A percentile compares a stretch with the other conserved stretches of the same genome.
These are phyloP conservation scores for Gibbula magus DNA, from an alignment of 2,888 invertebrate genomes.

Conservation along the genomic window DNA sequence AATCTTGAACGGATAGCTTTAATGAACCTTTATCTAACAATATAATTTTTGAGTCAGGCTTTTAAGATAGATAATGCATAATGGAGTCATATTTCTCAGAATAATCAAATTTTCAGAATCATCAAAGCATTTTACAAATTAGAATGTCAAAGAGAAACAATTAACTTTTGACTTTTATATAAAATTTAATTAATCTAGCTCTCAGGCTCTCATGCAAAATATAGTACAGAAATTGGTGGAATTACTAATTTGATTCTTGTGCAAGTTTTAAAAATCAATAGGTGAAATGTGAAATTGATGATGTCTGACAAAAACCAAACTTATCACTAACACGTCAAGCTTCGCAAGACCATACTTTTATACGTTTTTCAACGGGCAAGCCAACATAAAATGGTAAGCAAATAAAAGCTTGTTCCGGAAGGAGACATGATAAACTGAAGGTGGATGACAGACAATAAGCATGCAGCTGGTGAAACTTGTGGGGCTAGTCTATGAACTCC, in stretches of 20 bases:
- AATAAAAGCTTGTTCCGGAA: too few relatives aligned
- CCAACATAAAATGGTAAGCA: too few relatives aligned
- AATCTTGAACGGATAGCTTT: too few relatives aligned
- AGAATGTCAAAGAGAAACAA: too few relatives aligned
- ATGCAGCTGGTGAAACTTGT: neutral
- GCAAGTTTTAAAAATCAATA: neutral
- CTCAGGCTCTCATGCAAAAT: neutral
- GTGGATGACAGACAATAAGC: neutral
- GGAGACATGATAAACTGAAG: neutral
- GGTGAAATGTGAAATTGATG: neutral
- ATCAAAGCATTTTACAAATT: too few relatives aligned
- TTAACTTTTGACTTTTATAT: neutral
- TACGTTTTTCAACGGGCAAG: too few relatives aligned
- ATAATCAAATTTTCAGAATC: too few relatives aligned
- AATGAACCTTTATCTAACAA: too few relatives aligned
- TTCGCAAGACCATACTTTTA: too few relatives aligned
- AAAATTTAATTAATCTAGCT: neutral
- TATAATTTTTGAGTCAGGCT: too few relatives aligned
- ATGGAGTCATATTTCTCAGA: too few relatives aligned
- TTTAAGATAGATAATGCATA: too few relatives aligned
- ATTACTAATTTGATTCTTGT: neutral
- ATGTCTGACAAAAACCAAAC: neutral
- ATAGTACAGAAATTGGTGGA: neutral
- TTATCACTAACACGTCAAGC: neutral
- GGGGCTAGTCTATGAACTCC: constrained; percentile 26